phyloP scores from a whole-genome alignment of 2,113 vertebrate genomes.

The Osmerus eperlanus region DNA sequence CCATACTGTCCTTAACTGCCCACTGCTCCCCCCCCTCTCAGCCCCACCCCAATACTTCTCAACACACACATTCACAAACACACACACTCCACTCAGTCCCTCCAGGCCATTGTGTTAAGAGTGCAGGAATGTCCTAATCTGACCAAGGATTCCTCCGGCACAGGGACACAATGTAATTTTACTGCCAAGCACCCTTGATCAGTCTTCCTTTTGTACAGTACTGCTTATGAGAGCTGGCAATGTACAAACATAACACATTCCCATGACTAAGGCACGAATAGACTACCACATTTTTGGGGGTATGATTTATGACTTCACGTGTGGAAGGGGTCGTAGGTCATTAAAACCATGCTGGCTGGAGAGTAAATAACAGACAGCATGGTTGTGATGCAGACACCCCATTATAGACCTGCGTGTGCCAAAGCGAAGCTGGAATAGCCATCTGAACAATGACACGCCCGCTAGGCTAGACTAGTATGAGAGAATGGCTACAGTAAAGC shows the following conservation, averaged over 20 bases:
- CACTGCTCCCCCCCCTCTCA: too few relatives aligned
- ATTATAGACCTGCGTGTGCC: constrained; percentile 28
- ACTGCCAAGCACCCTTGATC: too few relatives aligned
- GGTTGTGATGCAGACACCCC: constrained; percentile 17
- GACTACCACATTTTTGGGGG: neutral
- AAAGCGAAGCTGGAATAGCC: constrained; percentile 22
- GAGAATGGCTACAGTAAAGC: constrained; percentile 34
- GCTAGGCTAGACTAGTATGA: constrained; percentile 45
- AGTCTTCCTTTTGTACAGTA: too few relatives aligned
- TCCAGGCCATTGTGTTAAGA: too few relatives aligned
- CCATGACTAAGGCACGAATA: neutral
- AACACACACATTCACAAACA: too few relatives aligned
- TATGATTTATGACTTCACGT: neutral
- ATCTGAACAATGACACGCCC: constrained; percentile 29
- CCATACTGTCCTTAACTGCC: too few relatives aligned
- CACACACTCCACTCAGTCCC: too few relatives aligned
- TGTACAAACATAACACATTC: neutral
- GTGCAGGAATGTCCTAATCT: too few relatives aligned
- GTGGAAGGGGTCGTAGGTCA: neutral
- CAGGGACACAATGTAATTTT: too few relatives aligned
- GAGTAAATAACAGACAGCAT: neutral
- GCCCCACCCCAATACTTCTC: too few relatives aligned
- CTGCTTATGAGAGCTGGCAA: too few relatives aligned
- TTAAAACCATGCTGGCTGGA: neutral
- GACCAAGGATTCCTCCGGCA: too few relatives aligned